Evolutionary conservation across 2,113 vertebrate genomes (phyloP).

Genomic region (Jaculus jaculus): DNA sequence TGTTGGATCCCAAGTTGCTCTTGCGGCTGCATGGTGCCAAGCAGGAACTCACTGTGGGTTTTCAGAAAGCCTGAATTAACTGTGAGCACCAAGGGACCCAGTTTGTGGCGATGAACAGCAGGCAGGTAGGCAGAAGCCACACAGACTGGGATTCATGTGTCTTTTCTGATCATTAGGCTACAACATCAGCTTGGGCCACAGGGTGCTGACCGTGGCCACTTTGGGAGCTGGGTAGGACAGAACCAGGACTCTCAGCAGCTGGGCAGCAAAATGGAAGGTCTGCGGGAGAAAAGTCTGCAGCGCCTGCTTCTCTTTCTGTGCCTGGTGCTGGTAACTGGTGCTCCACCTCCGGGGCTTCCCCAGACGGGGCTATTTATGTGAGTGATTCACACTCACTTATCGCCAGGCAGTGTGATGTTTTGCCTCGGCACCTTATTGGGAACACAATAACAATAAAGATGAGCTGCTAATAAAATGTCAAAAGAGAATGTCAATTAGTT

Average conservation of each 20-base stretch:
- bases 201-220: background rate
- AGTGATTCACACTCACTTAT: background rate
- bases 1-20: background rate
- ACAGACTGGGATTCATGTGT: background rate
- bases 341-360: background rate
- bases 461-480: constrained; percentile 66
- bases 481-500: constrained; percentile 71
- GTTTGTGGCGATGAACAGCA: background rate
- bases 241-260: background rate
- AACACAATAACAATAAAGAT: constrained; percentile 60
- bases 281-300: accelerated
- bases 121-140: background rate
- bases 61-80: background rate
- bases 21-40: background rate
- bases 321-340: background rate
- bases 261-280: background rate
- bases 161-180: background rate
- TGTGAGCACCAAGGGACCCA: background rate
- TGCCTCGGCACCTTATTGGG: constrained; percentile 33
- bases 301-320: too few species aligned
- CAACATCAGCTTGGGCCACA: accelerated
- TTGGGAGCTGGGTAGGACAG: background rate
- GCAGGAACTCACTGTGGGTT: background rate
- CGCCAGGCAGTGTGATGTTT: background rate
- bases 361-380: background rate